Evolutionary conservation across 2,888 invertebrate genomes (phyloP), one percentile per base, ranked within the genome.

Genomic region (Nephrotoma flavescens): DNA sequence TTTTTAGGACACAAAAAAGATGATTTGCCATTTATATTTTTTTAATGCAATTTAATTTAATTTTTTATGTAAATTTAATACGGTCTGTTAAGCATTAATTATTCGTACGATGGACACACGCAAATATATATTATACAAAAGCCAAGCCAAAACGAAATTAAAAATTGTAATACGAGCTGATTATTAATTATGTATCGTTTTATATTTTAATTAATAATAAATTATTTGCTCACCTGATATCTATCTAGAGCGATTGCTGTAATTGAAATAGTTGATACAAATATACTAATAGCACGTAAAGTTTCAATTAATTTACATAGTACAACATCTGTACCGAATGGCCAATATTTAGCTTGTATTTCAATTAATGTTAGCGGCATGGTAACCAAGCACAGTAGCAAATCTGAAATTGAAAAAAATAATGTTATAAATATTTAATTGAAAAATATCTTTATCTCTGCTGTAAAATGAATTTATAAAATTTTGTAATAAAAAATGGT

Each of bases 181-280:
- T 31, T 11, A 31, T 31, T 71, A 9, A 31, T 44, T 44, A 71
- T 19, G 31, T 71, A 71, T 71, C 71, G 19, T 71, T 71, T 71
- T 31, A 71, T 31, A 11, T 52, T 52, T 52, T 52, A 52, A 52
- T 15, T 52, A 52, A 15, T 71, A 12, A 47, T 47, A 47, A 47
- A 47, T 11, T 71, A 2, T 44, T 19, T 19, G 88, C 89, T 91
- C 90, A 95, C 95, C 93, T 96, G 96, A 92, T 96, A 96, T 92
- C 96, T 93, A 90, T 96, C 96, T 90, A 96, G 92, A 42, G 96
- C 96, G 88, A 98, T 98, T 7, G 98, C 97, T 4, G 97, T 97
- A 89, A 98, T 98, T 88, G 97, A 96, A 90, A 98, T 96, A 0
- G 97, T 97, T 0, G 97, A 98, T 0, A 98, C 97, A 91, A 97